These are phyloP conservation scores for Polylopha cassiicola DNA, from an alignment of 2,888 invertebrate genomes.

Conservation along the genomic window DNA sequence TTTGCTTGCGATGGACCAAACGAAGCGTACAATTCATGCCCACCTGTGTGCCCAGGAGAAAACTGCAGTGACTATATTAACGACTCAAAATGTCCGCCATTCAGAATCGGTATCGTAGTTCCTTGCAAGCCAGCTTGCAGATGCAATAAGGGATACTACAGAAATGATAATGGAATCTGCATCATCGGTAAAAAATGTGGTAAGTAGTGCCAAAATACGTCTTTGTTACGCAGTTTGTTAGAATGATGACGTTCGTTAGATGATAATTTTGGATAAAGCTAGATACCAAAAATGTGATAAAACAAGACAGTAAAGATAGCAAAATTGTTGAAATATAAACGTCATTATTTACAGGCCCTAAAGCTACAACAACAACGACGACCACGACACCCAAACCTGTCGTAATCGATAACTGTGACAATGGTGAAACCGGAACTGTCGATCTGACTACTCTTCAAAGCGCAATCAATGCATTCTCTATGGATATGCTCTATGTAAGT, in stretches of 20 bases:
- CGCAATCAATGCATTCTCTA: slow-evolving; percentile 12
- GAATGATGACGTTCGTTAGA: no score
- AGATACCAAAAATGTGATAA: no score
- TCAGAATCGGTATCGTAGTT: slow-evolving; percentile 12
- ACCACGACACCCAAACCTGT: not conserved
- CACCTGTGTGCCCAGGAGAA: slow-evolving; percentile 23
- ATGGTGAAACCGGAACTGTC: not conserved
- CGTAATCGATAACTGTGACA: not conserved
- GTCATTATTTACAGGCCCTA: slow-evolving; percentile 13
- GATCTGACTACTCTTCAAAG: slow-evolving; percentile 4
- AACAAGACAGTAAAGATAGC: no score
- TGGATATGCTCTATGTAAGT: slow-evolving; percentile 14
- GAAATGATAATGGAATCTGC: slow-evolving; percentile 19
- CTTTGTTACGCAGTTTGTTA: no score
- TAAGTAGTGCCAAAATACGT: no score
- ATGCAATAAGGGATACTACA: slow-evolving; percentile 17
- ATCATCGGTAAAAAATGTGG: slow-evolving; percentile 24
- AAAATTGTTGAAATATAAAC: no score
- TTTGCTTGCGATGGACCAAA: slow-evolving; percentile 23
- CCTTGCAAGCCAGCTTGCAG: slow-evolving; percentile 17
- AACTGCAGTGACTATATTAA: slow-evolving; percentile 23
- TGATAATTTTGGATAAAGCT: no score
- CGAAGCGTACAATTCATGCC: slow-evolving; percentile 24
- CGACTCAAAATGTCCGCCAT: slow-evolving; percentile 20
- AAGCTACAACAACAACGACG: not conserved